Base-by-base conservation (phyloP, 2,113 vertebrate species). In the Larimichthys polyactis region DNA sequence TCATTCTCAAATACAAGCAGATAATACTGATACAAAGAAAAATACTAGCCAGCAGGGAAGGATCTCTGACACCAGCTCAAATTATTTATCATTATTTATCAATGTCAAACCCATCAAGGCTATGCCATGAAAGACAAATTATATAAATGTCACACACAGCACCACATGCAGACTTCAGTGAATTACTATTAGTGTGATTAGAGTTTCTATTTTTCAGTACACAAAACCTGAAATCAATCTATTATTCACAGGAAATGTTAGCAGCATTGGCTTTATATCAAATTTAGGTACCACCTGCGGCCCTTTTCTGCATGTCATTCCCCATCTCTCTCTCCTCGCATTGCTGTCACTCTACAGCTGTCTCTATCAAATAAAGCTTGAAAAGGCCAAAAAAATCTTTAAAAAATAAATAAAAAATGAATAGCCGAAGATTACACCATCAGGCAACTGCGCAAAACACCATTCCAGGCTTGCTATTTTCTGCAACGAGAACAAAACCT, bases 21-120 rank as follows among this genome's bases (percentile, higher is more conserved):
- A 32, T 15, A 14, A 81, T n/a, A 46, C 27, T 43, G 36, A 78
- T 32, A 72, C n/a, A 71, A 76, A 65, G 22, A 64, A 32, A 83
- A 71, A 16, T 52, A 75, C 44, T 22, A 52, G 32, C 14, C 49
- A 22, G 51, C 4, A 16, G 32, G n/a, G n/a, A 79, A 58, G 55
- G 19, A 48, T 74, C 16, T 51, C 52, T 52, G 43, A 80, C 79
- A 55, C 40, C 20, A 67, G 4, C 36, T 55, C 20, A 14, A 22
- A 71, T 24, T 49, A 46, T 72, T 87, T 62, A 27, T 27, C 27
- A 27, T 27, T 27, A 27, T 27, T 27, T 27, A 27, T 27, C 36
- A 59, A 46, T 55, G 62, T 55, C 20, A 44, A 78, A 60, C 59
- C n/a, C 57, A 62, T 59, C 22, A 69, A 60, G 40, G 11, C 44